A percentile compares a stretch with the other conserved stretches of the same genome.
Evolutionary conservation across 2,113 vertebrate genomes (phyloP).

Genomic region (Gambusia holbrooki): DNA sequence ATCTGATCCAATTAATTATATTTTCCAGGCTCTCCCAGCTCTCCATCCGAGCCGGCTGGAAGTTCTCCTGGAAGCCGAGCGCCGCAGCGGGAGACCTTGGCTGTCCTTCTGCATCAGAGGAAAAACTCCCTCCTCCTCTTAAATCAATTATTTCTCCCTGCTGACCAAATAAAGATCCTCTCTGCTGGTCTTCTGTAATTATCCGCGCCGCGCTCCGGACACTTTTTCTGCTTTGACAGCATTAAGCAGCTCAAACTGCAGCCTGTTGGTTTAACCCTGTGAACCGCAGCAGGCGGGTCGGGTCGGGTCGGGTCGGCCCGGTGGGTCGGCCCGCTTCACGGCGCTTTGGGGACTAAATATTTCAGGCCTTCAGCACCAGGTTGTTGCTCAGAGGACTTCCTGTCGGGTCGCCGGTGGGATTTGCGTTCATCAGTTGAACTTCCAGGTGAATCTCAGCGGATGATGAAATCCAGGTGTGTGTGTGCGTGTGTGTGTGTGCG

Average conservation of each 20-base stretch:
- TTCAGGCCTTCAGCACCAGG: no score
- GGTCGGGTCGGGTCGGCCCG: neutral
- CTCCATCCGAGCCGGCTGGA: constrained; percentile 56
- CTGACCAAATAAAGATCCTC: constrained; percentile 72
- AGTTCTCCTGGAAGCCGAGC: constrained; percentile 54
- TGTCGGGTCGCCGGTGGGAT: no score
- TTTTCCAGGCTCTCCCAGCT: constrained; percentile 62
- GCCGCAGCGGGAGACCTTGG: constrained; percentile 69
- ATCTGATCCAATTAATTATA: constrained; percentile 84
- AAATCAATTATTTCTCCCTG: constrained; percentile 75
- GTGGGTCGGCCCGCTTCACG: neutral
- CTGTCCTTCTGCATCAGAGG: constrained; percentile 65
- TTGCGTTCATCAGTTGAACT: no score
- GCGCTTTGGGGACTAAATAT: constrained; percentile 38
- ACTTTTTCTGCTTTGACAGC: constrained; percentile 65
- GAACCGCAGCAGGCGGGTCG: neutral
- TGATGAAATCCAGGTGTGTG: no score
- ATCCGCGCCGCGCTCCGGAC: constrained; percentile 61
- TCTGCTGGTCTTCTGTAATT: constrained; percentile 72
- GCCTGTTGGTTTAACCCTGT: constrained; percentile 64
- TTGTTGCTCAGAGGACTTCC: no score
- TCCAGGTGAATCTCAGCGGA: no score
- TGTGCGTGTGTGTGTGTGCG: no score
- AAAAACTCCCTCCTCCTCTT: constrained; percentile 54
- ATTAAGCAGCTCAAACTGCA: constrained; percentile 55